phyloP scores from a whole-genome alignment of 35 echinoderm and acorn worm species.

The Heliocidaris erythrogramma region DNA sequence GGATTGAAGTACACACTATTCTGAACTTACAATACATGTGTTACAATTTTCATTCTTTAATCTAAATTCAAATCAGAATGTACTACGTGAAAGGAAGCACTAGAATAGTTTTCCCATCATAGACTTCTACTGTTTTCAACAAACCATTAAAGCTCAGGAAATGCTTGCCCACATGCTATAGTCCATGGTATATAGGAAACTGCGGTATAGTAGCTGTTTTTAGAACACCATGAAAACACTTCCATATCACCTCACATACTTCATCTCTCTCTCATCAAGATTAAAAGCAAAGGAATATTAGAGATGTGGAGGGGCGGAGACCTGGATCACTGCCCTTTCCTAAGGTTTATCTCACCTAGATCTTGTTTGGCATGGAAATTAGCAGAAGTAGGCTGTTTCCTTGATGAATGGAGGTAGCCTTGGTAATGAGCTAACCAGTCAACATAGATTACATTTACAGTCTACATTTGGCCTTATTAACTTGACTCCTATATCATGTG shows the following conservation, averaged over 20 bases:
- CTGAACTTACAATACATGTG: neutral
- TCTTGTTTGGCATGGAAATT: neutral
- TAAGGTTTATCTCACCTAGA: constrained; percentile 17
- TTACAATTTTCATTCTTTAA: neutral
- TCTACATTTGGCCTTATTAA: neutral
- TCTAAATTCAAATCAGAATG: neutral
- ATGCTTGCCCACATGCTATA: neutral
- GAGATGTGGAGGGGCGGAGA: constrained; percentile 5
- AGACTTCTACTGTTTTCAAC: neutral
- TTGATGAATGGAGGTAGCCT: neutral
- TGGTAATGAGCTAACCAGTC: neutral
- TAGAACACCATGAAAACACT: neutral
- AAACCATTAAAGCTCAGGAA: neutral
- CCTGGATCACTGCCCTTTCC: constrained; percentile 7
- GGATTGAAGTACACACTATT: neutral
- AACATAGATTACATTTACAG: neutral
- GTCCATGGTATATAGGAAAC: neutral
- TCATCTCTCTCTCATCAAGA: neutral
- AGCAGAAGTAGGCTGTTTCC: neutral
- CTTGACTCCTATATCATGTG: neutral
- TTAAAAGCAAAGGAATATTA: neutral
- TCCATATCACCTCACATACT: neutral
- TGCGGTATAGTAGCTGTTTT: neutral
- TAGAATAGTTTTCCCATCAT: neutral
- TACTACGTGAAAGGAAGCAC: neutral